Evolutionary conservation across 1,140 invertebrate species (phyloP), one percentile per base, ranked within the genome.

Genomic region (Dreissena rostriformis): DNA sequence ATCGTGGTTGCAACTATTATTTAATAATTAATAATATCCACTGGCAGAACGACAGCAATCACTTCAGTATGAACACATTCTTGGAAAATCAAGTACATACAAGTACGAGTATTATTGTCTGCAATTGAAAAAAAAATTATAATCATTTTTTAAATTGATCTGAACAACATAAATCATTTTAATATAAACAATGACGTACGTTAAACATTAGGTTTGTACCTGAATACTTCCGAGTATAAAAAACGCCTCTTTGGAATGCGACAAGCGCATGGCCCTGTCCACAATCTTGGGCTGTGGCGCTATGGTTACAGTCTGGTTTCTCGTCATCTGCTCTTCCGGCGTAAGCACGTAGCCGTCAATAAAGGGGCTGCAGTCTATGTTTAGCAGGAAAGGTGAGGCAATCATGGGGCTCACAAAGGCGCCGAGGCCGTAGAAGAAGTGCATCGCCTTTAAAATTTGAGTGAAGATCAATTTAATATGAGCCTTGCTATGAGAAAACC

Each of bases 401-500:
- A 95, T 94, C 92, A 95, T 93, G 10, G 94, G 94, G 52, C 94
- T 94, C 4, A 95, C 82, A 82, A 95, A 95, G 5, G 94, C 94
- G 7, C 94, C 94, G 0, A 95, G 88, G 0, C 94, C 94, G 77
- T 95, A 95, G 87, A 93, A 94, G 87, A 94, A 95, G 86, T 95
- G 94, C 89, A 95, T 92, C 1, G 94, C 93, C 94, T 95, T 86
- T 26, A 89, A 85, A 83, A 24, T 5, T 39, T 39, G 39, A 39
- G n/a, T n/a, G n/a, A n/a, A n/a, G n/a, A n/a, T n/a, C 39, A 39
- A 39, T 39, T 39, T 39, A 39, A 39, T 5, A 39, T 5, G 39
- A 39, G 39, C 39, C 39, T 39, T 39, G 2, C 39, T 39, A 5
- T 39, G 39, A 39, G 39, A 39, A 2, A 39, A 39, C 39, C 39